phyloP scores from a whole-genome alignment of 1,140 invertebrate genomes.

The Ericerus pela region DNA sequence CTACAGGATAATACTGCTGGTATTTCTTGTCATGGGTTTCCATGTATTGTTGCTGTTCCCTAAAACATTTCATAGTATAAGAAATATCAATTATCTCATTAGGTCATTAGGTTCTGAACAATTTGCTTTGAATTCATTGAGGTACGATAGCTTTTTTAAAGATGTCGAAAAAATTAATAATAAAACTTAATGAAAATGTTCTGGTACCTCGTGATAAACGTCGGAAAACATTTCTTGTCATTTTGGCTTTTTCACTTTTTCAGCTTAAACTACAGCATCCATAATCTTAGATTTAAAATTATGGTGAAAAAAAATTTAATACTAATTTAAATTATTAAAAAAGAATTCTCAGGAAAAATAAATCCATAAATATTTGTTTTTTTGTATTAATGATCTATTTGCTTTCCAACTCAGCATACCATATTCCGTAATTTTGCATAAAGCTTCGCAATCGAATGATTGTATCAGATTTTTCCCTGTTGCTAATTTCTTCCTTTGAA shows the following conservation, averaged over 20 bases:
- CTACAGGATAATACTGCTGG: too few species aligned
- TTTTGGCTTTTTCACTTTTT: conserved; percentile 65
- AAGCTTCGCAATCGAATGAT: conserved; percentile 67
- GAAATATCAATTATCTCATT: too few species aligned
- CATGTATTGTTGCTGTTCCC: too few species aligned
- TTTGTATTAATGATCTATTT: conserved; percentile 51
- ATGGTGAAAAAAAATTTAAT: neutral
- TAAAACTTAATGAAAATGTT: conserved; percentile 45
- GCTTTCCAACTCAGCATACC: conserved; percentile 64
- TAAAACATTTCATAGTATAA: too few species aligned
- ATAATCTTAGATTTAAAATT: conserved; percentile 38
- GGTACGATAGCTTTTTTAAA: too few species aligned
- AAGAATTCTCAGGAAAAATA: neutral
- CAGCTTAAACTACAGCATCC: conserved; percentile 61
- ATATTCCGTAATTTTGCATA: conserved; percentile 61
- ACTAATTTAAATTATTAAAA: conserved; percentile 6
- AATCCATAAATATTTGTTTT: conserved; percentile 45
- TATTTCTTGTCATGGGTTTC: too few species aligned
- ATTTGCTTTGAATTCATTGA: too few species aligned
- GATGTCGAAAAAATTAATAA: too few species aligned
- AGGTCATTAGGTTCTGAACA: too few species aligned
- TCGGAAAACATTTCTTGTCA: conserved; percentile 82
- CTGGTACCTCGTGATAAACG: conserved; percentile 76
- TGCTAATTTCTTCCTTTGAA: conserved; percentile 64
- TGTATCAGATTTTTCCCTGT: conserved; percentile 69